Evolutionary conservation across 2,888 invertebrate genomes (phyloP), one percentile per base, ranked within the genome.

Genomic region (Phasia obesa): DNA sequence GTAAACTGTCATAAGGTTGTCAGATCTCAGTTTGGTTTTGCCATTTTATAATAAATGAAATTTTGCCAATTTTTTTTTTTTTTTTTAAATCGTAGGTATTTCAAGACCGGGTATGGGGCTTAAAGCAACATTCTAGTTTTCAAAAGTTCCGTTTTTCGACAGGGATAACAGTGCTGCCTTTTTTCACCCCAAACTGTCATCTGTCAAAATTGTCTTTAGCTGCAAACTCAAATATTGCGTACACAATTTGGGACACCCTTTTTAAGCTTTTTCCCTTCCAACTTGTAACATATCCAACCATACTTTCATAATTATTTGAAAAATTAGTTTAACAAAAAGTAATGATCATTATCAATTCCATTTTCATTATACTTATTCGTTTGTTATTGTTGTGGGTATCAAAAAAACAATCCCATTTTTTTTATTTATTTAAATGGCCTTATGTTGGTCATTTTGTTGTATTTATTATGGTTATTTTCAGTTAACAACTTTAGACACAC

Each of bases 261-360:
- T 42, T 0, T n/a, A n/a, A 13, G 15, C 2, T 35, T 17, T 13
- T 38, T 35, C 1, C 3, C n/a, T 53, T 65, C 51, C 77, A 60
- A 74, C 73, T 67, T 74, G 74, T 55, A 74, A 79, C 27, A 70
- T 62, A 82, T 74, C 51, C 19, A 47, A 42, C n/a, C 44, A 13
- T 13, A 25, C 21, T 44, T 64, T 65, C 13, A 57, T 71, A 81
- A 64, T 76, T 86, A 88, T 88, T 87, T 88, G 87, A 88, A 88
- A 88, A 88, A 89, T 88, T 88, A 87, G 65, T 84, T 85, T 85
- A 59, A 62, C 86, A 81, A 59, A 35, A 47, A 38, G 5, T 47
- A 84, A 80, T 80, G 84, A 59, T 75, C 78, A 78, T 84, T 78
- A 75, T 70, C 64, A 51, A 80, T 44, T 38, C 27, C 65, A 38